Conservation (phyloP, 2,888 invertebrate genomes). For the Cosmopolites sordidus region DNA sequence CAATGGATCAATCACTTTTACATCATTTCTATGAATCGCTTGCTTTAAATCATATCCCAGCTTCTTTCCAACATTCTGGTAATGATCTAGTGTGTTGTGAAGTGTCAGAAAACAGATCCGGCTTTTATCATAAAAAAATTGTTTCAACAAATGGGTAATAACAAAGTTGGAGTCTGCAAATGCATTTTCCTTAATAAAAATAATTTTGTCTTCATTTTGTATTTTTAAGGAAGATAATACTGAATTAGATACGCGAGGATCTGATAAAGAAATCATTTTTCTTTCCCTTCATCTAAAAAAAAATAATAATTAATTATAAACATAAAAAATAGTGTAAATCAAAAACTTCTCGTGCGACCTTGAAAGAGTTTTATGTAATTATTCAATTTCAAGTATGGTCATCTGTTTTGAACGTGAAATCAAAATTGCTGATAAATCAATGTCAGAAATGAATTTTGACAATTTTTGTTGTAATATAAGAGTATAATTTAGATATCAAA, state of each 20-base stretch:
- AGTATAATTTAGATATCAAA: too few species aligned
- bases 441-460: too few species aligned
- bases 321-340: too few species aligned
- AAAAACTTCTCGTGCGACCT: too few species aligned
- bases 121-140: constrained; percentile 59
- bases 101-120: constrained; percentile 61
- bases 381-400: neutral
- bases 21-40: constrained; percentile 49
- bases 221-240: constrained; percentile 54
- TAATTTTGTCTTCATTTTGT: constrained; percentile 57
- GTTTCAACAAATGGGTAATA: constrained; percentile 63
- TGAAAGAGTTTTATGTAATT: too few species aligned
- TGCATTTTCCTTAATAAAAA: constrained; percentile 66
- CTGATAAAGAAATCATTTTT: constrained; percentile 31
- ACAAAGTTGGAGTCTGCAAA: constrained; percentile 71
- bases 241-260: constrained; percentile 33
- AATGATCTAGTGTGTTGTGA: constrained; percentile 69
- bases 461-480: too few species aligned
- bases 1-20: constrained; percentile 54
- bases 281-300: constrained; percentile 19
- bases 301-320: neutral
- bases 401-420: neutral
- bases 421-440: too few species aligned
- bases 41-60: constrained; percentile 66
- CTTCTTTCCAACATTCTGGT: constrained; percentile 68